Evolutionary conservation across 2,888 invertebrate species (phyloP).

Genomic region (Torymus tubicola): DNA sequence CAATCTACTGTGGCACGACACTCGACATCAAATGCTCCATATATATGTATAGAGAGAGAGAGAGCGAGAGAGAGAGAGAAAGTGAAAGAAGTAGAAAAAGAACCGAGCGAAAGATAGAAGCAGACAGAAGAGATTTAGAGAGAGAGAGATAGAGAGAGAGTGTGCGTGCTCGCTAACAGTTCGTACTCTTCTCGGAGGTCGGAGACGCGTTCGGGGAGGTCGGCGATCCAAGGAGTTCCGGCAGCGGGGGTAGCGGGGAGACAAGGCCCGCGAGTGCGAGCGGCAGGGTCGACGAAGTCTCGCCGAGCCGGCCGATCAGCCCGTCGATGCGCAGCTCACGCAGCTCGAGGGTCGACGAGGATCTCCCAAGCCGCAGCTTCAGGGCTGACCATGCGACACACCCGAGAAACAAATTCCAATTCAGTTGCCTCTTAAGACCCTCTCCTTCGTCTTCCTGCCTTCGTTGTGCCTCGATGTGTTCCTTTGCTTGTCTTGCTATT

Average conservation of each 20-base stretch:
- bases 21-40: slow-evolving; percentile 2
- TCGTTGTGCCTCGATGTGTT: too few relatives aligned
- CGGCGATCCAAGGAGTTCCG: slow-evolving; percentile 66
- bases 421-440: too few relatives aligned
- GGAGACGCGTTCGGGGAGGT: slow-evolving; percentile 67
- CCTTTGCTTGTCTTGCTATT: too few relatives aligned
- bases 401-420: background rate
- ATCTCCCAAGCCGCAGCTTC: slow-evolving; percentile 63
- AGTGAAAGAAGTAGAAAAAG: background rate
- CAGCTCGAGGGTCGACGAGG: slow-evolving; percentile 66
- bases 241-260: slow-evolving; percentile 66
- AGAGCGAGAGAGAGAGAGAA: slow-evolving; percentile 17
- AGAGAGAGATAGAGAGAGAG: slow-evolving; percentile 19
- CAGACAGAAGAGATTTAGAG: background rate
- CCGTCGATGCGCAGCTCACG: slow-evolving; percentile 66
- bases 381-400: slow-evolving; percentile 12
- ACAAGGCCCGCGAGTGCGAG: slow-evolving; percentile 64
- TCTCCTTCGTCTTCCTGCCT: too few relatives aligned
- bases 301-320: slow-evolving; percentile 65
- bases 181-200: slow-evolving; percentile 67
- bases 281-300: slow-evolving; percentile 65
- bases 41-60: background rate
- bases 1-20: too few relatives aligned
- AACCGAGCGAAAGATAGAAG: slow-evolving; percentile 18
- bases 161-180: slow-evolving; percentile 53